Evolutionary conservation across 2,888 invertebrate genomes (phyloP).

Genomic region (Heliothis peltigera): DNA sequence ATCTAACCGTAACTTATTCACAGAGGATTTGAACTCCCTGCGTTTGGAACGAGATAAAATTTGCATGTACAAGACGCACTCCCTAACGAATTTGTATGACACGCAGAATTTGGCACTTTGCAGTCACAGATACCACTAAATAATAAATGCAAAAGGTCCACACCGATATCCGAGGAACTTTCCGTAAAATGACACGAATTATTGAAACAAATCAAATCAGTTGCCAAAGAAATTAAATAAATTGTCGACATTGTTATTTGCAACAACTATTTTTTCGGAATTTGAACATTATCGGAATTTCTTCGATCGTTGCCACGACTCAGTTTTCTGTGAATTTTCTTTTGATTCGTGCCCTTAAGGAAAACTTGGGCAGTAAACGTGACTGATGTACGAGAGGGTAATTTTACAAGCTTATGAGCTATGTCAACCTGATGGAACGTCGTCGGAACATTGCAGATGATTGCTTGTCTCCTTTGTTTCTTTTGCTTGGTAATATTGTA

Average conservation of each 20-base stretch:
- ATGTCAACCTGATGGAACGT: slow-evolving; percentile 24
- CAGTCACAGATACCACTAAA: slow-evolving; percentile 16
- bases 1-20: neutral
- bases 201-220: no score
- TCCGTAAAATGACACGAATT: neutral
- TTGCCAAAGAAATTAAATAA: neutral
- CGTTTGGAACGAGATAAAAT: slow-evolving; percentile 25
- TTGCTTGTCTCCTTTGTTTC: slow-evolving; percentile 22
- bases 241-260: neutral
- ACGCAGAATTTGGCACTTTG: slow-evolving; percentile 21
- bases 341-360: slow-evolving; percentile 6
- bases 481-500: slow-evolving; percentile 2
- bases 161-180: neutral
- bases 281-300: no score
- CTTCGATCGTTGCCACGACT: neutral
- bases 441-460: slow-evolving; percentile 15
- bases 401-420: slow-evolving; percentile 39
- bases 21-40: neutral
- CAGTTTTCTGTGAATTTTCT: neutral
- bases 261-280: no score
- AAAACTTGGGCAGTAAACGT: slow-evolving; percentile 30
- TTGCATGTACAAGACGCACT: slow-evolving; percentile 47
- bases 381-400: slow-evolving; percentile 37
- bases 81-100: slow-evolving; percentile 39
- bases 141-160: slow-evolving; percentile 1